These are phyloP conservation scores for Rutpela maculata DNA, from an alignment of 2,888 invertebrate genomes.

Conservation along the genomic window DNA sequence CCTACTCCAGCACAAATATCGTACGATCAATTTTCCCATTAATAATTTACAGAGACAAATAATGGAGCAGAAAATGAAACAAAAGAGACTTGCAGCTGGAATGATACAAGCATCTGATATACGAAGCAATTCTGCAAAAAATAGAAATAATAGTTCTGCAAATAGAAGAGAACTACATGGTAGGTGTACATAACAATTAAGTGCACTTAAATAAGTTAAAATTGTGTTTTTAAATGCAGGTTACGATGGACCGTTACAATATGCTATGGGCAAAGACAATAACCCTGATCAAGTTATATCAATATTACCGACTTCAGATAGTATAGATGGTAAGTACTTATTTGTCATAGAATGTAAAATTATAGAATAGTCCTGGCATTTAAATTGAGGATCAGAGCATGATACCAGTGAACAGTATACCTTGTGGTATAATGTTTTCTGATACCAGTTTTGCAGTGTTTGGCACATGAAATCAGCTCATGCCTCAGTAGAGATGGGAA, in stretches of 20 bases:
- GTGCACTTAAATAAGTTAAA: background rate
- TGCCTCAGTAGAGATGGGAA: no score
- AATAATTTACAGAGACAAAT: constrained; percentile 81
- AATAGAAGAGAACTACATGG: constrained; percentile 82
- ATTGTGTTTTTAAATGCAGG: constrained; percentile 73
- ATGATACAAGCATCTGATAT: constrained; percentile 92
- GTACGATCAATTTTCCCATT: constrained; percentile 12
- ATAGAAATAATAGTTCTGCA: constrained; percentile 80
- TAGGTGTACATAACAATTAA: background rate
- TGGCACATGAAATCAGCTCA: no score
- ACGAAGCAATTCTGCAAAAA: constrained; percentile 81
- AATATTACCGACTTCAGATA: constrained; percentile 67
- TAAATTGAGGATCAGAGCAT: background rate
- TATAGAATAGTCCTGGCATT: background rate
- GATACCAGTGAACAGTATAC: no score
- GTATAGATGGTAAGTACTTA: constrained; percentile 64
- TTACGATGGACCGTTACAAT: constrained; percentile 93
- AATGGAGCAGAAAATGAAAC: constrained; percentile 92
- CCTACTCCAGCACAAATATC: background rate
- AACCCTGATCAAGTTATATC: constrained; percentile 87
- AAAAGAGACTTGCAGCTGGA: constrained; percentile 88
- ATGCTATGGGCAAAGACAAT: constrained; percentile 84
- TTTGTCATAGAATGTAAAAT: background rate
- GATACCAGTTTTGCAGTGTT: no score
- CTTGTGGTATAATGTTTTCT: no score